Conservation (phyloP, 2,797 vertebrate species). For the Acipenser oxyrinchus region DNA sequence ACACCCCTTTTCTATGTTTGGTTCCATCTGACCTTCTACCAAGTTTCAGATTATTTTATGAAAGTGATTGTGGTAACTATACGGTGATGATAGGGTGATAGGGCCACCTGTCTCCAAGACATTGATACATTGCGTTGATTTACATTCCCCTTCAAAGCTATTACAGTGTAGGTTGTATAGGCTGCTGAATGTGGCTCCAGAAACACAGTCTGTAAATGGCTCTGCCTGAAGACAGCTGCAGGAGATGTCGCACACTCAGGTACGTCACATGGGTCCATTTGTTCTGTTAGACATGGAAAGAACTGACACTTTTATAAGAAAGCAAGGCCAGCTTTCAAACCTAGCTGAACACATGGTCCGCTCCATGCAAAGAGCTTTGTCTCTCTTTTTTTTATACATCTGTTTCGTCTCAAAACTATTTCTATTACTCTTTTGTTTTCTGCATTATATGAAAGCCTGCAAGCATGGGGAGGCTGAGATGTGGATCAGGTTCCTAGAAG, state of each 20-base stretch:
- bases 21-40: too few relatives aligned
- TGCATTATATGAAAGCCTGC: neutral
- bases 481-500: slow-evolving; percentile 45
- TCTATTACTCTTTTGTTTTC: neutral
- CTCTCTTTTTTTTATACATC: neutral
- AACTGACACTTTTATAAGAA: neutral
- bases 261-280: neutral
- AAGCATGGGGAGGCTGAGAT: slow-evolving; percentile 20
- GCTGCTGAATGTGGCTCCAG: too few relatives aligned
- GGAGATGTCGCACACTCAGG: neutral
- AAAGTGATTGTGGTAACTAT: too few relatives aligned
- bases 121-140: too few relatives aligned
- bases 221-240: too few relatives aligned
- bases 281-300: neutral
- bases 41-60: too few relatives aligned
- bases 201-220: too few relatives aligned
- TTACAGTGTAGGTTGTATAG: too few relatives aligned
- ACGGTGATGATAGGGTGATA: too few relatives aligned
- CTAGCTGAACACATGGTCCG: neutral
- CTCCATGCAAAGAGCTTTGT: neutral
- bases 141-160: too few relatives aligned
- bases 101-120: too few relatives aligned
- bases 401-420: neutral
- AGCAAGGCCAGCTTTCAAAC: neutral
- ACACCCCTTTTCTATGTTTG: too few relatives aligned